Conservation (phyloP, 2,888 invertebrate species). For the Agrochola circellaris region DNA sequence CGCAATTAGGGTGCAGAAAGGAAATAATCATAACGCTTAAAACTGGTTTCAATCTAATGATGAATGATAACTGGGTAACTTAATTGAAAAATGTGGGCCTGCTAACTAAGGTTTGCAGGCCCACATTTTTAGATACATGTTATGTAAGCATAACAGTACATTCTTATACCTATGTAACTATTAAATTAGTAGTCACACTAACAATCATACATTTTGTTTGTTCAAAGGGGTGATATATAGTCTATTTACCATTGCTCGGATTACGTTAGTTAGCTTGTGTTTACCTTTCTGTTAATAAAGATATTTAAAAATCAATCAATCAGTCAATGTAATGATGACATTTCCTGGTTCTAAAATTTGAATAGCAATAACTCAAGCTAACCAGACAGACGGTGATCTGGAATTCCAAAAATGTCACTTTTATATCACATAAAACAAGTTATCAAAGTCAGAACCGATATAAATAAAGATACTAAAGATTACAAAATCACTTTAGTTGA, state of each 20-base stretch:
- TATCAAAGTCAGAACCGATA: slow-evolving; percentile 60
- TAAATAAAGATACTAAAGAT: slow-evolving; percentile 65
- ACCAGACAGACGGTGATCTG: slow-evolving; percentile 52
- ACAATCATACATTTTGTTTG: too few relatives aligned
- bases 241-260: too few relatives aligned
- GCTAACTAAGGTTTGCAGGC: too few relatives aligned
- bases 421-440: slow-evolving; percentile 63
- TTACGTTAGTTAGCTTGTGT: too few relatives aligned
- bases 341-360: slow-evolving; percentile 18
- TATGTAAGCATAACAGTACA: too few relatives aligned
- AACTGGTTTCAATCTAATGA: slow-evolving; percentile 6
- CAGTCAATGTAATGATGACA: slow-evolving; percentile 11
- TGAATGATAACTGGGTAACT: background rate
- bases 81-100: too few relatives aligned
- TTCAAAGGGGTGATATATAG: too few relatives aligned
- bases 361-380: slow-evolving; percentile 38
- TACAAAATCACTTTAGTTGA: slow-evolving; percentile 60
- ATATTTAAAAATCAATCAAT: too few relatives aligned
- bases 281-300: too few relatives aligned
- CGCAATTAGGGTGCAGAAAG: background rate
- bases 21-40: slow-evolving; percentile 13
- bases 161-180: too few relatives aligned
- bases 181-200: too few relatives aligned
- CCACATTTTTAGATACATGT: too few relatives aligned
- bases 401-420: slow-evolving; percentile 65